phyloP scores from a whole-genome alignment of 2,888 invertebrate species.

The Lasioglossum leucozonium region DNA sequence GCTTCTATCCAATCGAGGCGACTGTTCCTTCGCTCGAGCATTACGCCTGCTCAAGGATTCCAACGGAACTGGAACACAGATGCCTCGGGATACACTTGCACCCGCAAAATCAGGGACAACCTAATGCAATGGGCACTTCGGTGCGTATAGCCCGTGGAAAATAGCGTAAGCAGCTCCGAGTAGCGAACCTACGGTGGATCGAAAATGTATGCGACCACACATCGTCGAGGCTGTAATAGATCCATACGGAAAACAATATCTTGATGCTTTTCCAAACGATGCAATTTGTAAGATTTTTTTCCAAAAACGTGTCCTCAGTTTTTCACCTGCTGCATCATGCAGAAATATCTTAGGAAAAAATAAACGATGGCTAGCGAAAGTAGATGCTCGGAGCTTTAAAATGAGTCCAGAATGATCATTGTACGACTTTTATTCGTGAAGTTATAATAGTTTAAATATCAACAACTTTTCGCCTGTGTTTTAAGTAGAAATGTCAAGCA shows the following conservation, averaged over 20 bases:
- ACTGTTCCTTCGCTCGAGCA: background rate
- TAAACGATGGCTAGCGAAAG: background rate
- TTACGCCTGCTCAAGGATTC: constrained; percentile 15
- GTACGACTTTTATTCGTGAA: background rate
- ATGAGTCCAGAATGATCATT: background rate
- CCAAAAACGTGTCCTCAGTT: background rate
- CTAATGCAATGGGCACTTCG: background rate
- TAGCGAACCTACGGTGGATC: background rate
- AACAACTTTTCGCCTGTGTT: background rate
- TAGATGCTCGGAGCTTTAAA: background rate
- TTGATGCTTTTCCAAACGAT: background rate
- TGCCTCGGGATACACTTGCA: background rate
- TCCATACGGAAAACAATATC: background rate
- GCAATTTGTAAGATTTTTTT: background rate
- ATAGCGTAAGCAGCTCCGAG: background rate
- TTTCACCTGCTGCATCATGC: background rate
- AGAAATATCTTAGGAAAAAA: background rate
- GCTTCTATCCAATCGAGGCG: constrained; percentile 43
- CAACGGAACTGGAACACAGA: background rate
- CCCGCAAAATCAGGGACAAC: background rate
- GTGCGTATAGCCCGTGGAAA: background rate
- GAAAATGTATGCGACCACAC: background rate
- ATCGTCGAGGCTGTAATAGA: background rate
- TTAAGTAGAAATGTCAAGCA: background rate
- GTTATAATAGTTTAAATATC: background rate